Percentiles rank a stretch among this genome's conserved stretches.
These are phyloP conservation scores for Saimiri boliviensis DNA, from an alignment of 2,113 vertebrate species.

Conservation along the genomic window DNA sequence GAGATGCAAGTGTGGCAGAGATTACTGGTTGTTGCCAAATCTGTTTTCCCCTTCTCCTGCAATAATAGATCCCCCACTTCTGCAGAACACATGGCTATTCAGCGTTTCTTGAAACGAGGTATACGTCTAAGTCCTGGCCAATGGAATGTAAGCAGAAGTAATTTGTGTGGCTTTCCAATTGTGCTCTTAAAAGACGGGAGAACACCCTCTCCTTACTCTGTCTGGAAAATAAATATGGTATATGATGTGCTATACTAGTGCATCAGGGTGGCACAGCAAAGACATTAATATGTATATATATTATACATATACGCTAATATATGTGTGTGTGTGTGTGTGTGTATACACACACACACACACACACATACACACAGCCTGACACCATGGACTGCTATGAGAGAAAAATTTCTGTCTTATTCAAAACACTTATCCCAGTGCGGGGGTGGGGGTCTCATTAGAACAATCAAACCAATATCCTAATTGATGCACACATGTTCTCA, in stretches of 20 bases:
- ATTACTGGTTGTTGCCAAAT: background rate
- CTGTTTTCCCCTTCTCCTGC: background rate
- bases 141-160: background rate
- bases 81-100: background rate
- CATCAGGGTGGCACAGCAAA: background rate
- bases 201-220: background rate
- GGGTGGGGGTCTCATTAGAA: background rate
- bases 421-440: background rate
- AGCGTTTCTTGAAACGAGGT: background rate
- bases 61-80: background rate
- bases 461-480: background rate
- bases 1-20: background rate
- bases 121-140: background rate
- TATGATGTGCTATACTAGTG: background rate
- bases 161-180: background rate
- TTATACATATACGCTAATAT: too few species aligned
- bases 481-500: background rate
- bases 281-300: too few species aligned
- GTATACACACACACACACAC: background rate
- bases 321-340: too few species aligned
- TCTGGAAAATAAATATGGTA: background rate
- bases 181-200: background rate
- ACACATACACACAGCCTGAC: background rate
- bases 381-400: background rate
- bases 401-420: background rate